A percentile compares a stretch with the other conserved stretches of the same genome.
Conservation (phyloP, 2,888 invertebrate species). For the Ennomos erosarius region DNA sequence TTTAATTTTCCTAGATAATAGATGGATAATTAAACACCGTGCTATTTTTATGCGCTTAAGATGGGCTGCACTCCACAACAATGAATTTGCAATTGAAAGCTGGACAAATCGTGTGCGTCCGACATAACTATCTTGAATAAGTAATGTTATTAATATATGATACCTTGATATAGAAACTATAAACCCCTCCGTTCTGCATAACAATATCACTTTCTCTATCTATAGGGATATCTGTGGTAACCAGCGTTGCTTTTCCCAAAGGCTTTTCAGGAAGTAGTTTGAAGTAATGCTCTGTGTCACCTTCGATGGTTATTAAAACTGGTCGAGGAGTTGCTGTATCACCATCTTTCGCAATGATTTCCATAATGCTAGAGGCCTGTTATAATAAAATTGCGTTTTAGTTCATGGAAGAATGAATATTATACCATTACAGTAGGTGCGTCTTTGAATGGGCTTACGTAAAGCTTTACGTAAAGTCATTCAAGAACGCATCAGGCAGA, state of each 20-base stretch:
- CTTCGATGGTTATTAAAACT: conserved; percentile 88
- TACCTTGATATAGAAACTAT: conserved; percentile 88
- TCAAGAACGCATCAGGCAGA: no score
- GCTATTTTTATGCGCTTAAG: no score
- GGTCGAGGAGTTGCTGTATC: conserved; percentile 90
- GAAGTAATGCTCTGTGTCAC: conserved; percentile 89
- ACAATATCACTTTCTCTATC: conserved; percentile 91
- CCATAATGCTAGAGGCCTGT: conserved; percentile 87
- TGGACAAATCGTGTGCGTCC: no score
- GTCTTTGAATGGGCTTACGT: no score
- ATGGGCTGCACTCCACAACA: no score
- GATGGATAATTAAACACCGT: no score
- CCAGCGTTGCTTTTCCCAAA: conserved; percentile 84
- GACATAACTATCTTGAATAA: no score
- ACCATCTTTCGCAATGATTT: conserved; percentile 91
- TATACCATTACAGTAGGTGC: no score
- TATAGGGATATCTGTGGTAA: conserved; percentile 87
- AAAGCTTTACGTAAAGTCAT: no score
- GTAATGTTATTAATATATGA: background rate
- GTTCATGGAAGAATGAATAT: no score
- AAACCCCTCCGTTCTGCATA: conserved; percentile 91
- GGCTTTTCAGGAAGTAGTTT: conserved; percentile 83
- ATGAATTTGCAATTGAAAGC: no score
- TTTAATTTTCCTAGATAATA: no score
- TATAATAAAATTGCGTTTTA: conserved; percentile 32